phyloP scores from a whole-genome alignment of 2,797 vertebrate species.

The Lateolabrax maculatus region DNA sequence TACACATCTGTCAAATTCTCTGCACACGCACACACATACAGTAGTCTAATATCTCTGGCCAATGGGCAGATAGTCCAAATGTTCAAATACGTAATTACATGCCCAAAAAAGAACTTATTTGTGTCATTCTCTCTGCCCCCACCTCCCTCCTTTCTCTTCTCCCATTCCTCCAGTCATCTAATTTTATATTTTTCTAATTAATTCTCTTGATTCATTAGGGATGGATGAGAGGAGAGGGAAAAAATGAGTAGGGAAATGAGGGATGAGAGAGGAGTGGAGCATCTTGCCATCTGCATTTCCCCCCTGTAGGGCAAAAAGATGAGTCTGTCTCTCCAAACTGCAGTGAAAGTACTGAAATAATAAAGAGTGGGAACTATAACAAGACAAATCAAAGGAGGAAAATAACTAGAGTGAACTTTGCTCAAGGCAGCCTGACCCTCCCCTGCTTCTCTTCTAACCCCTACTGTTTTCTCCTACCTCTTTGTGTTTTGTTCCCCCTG shows the following conservation, averaged over 20 bases:
- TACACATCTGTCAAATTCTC: conserved; percentile 9
- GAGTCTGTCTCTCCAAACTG: conserved; percentile 73
- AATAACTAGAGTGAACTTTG: conserved; percentile 62
- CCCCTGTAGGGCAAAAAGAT: conserved; percentile 72
- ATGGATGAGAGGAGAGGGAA: conserved; percentile 24
- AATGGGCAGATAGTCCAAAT: conserved; percentile 8
- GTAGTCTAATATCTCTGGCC: not conserved
- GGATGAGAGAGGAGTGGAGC: conserved; percentile 68
- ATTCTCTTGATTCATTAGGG: conserved; percentile 73
- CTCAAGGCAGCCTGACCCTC: conserved; percentile 60
- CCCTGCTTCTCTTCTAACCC: conserved; percentile 33
- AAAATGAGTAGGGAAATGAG: conserved; percentile 47
- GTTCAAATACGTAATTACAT: conserved; percentile 22
- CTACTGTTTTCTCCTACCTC: conserved; percentile 36
- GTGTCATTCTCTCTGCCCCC: conserved; percentile 12
- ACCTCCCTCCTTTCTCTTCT: conserved; percentile 1
- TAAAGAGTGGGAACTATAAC: conserved; percentile 47
- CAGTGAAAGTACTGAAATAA: conserved; percentile 70
- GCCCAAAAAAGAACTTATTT: conserved; percentile 33
- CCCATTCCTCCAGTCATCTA: conserved; percentile 46
- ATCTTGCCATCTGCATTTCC: conserved; percentile 79
- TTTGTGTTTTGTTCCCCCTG: conserved; percentile 5
- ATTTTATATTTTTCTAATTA: conserved; percentile 73
- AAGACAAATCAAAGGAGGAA: conserved; percentile 54
- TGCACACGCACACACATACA: not conserved